Conservation (phyloP, 2,113 vertebrate genomes). For the Pteronura brasiliensis region DNA sequence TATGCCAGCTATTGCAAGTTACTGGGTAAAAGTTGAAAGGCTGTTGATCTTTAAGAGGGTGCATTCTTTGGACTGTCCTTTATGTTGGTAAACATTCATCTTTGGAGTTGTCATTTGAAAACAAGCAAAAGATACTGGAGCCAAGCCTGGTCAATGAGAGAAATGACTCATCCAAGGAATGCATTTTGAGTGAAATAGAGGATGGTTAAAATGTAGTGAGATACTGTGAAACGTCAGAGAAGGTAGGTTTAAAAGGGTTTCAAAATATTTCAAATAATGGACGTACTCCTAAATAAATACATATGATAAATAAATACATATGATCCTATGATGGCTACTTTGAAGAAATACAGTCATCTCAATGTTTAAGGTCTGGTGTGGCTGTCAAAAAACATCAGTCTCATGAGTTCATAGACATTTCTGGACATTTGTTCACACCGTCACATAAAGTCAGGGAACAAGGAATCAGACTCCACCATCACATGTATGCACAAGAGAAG, state of each 20-base stretch:
- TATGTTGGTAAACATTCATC: conserved; percentile 4
- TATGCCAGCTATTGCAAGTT: neutral
- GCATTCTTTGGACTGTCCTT: neutral
- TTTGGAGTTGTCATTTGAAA: conserved; percentile 38
- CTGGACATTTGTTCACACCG: neutral
- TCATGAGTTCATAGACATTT: neutral
- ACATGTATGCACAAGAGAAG: neutral
- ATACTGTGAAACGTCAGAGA: neutral
- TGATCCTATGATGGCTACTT: neutral
- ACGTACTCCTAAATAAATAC: conserved; percentile 18
- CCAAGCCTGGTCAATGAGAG: neutral
- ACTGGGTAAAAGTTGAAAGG: neutral
- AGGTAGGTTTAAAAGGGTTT: neutral
- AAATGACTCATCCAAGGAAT: conserved; percentile 10
- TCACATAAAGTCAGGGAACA: neutral
- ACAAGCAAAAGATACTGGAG: conserved; percentile 7
- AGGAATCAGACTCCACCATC: neutral
- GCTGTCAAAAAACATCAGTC: neutral
- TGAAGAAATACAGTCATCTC: conserved; percentile 14
- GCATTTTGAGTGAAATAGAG: neutral
- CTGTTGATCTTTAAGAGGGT: neutral
- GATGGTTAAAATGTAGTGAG: neutral
- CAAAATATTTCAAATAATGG: conserved; percentile 4
- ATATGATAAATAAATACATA: neutral
- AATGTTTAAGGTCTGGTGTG: neutral